phyloP scores from a whole-genome alignment of 1,140 invertebrate species.

The Dysdera silvatica region DNA sequence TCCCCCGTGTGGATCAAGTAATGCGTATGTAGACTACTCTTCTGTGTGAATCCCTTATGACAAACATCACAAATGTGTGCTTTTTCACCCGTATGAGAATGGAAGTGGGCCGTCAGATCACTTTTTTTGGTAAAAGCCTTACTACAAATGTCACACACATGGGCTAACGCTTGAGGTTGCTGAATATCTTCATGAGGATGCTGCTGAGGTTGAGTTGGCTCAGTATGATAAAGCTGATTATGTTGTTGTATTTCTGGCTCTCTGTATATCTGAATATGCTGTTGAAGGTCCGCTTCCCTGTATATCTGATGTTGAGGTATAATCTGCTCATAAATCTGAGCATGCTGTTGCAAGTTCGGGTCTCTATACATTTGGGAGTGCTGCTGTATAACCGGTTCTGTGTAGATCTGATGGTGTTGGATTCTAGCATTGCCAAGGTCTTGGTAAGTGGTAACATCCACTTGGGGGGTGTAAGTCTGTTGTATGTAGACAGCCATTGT shows the following conservation, averaged over 20 bases:
- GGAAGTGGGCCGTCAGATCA: constrained; percentile 22
- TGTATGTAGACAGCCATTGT: constrained; percentile 23
- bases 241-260: constrained; percentile 8
- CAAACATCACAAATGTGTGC: constrained; percentile 39
- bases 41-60: constrained; percentile 48
- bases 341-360: constrained; percentile 20
- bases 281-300: constrained; percentile 17
- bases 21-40: constrained; percentile 45
- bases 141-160: constrained; percentile 24
- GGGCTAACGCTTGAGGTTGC: background rate
- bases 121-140: constrained; percentile 21
- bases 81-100: constrained; percentile 22
- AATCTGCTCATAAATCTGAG: no score
- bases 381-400: constrained; percentile 26
- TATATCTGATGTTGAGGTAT: no score
- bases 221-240: background rate
- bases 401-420: constrained; percentile 25
- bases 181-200: background rate
- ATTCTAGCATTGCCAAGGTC: constrained; percentile 22
- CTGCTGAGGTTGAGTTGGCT: background rate
- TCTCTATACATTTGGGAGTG: constrained; percentile 24
- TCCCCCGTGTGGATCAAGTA: constrained; percentile 44
- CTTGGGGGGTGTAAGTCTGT: constrained; percentile 15
- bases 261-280: constrained; percentile 23
- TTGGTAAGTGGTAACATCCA: constrained; percentile 21